phyloP scores from a whole-genome alignment of 2,797 vertebrate genomes.

The Girardinus metallicus region DNA sequence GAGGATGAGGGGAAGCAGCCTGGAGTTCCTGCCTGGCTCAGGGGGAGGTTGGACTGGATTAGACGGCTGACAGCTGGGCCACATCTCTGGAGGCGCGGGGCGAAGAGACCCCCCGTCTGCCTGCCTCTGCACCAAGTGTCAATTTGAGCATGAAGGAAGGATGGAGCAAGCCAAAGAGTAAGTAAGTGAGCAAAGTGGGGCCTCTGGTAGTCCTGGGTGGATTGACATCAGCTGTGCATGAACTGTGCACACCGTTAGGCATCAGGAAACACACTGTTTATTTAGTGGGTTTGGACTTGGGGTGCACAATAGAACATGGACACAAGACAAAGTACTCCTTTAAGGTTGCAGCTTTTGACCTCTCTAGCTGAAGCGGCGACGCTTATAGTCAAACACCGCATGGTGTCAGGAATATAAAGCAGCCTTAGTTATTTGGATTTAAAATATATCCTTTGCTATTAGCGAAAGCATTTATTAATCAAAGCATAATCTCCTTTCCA shows the following conservation, averaged over 20 bases:
- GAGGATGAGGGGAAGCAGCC: conserved; percentile 72
- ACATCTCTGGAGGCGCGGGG: conserved; percentile 81
- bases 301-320: conserved; percentile 61
- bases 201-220: conserved; percentile 75
- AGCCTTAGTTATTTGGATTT: conserved; percentile 19
- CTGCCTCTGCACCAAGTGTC: conserved; percentile 83
- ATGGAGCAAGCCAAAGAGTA: conserved; percentile 77
- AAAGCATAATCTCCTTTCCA: conserved; percentile 63
- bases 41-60: conserved; percentile 83
- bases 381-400: conserved; percentile 19
- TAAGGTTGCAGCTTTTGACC: conserved; percentile 55
- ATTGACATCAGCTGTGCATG: conserved; percentile 78
- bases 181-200: conserved; percentile 77
- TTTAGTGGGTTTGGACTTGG: conserved; percentile 65
- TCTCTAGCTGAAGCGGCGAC: conserved; percentile 36
- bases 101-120: conserved; percentile 77
- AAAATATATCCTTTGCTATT: conserved; percentile 44
- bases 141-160: conserved; percentile 83
- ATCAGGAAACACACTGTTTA: conserved; percentile 80
- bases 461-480: conserved; percentile 65
- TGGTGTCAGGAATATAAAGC: conserved; percentile 31
- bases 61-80: conserved; percentile 85
- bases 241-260: conserved; percentile 79
- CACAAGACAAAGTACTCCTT: conserved; percentile 59
- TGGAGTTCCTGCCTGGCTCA: conserved; percentile 76